Evolutionary conservation across 2,888 invertebrate genomes (phyloP), one percentile per base, ranked within the genome.

Genomic region (Leptinotarsa peninsularis): DNA sequence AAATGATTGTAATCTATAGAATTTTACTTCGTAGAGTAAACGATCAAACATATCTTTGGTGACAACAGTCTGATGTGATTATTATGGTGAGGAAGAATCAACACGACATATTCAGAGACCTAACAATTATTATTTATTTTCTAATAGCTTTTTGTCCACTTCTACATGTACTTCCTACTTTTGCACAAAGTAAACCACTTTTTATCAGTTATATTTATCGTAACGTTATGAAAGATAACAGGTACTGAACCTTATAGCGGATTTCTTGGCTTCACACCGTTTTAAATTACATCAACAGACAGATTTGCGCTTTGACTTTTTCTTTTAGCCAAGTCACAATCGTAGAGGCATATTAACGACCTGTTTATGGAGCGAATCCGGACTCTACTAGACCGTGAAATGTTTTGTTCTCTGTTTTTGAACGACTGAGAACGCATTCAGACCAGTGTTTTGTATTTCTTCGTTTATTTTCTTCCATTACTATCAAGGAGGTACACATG

Each of bases 281-380:
- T 56, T 56, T 3, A 10, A n/a, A n/a, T 18, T 18, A 56, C 18
- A n/a, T 27, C 17, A 23, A 27, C 58, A 58, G 33, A 27, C 33
- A 21, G 3, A 21, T 63, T 43, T 14, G 10, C 10, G 43, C 33
- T 10, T 43, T 43, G 3, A 43, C 3, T 43, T 43, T 43, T 63
- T 63, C 15, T 33, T 63, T 63, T 33, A n/a, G 63, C 43, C 43
- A 43, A 63, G 63, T 17, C 63, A 17, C n/a, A 63, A 63, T 63
- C 33, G 27, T 63, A 27, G 63, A 63, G 63, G 63, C 71, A 71
- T 60, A 49, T 66, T 54, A 67, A 66, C 54, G 54, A 50, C 49
- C 67, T 67, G 67, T 72, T 72, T 72, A 72, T 72, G 72, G 72
- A 72, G 67, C 66, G 58, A 4, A 72, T 72, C 66, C 49, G 58